phyloP scores from a whole-genome alignment of 2,113 vertebrate species.

The Gopherus flavomarginatus region DNA sequence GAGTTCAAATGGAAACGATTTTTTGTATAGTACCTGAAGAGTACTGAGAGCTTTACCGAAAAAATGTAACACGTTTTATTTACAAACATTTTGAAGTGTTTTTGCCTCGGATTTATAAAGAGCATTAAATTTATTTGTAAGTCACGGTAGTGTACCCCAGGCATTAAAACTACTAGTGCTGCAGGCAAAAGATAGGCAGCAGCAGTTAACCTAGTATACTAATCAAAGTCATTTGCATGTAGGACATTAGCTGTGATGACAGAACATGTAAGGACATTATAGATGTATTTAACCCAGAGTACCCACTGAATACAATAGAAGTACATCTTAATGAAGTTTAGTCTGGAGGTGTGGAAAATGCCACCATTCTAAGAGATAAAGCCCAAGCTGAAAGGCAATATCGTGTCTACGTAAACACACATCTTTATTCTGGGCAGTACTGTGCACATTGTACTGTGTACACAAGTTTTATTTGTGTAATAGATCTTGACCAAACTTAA shows the following conservation, averaged over 20 bases:
- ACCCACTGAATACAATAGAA: not conserved
- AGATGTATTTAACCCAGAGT: not conserved
- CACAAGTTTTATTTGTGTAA: slow-evolving; percentile 33
- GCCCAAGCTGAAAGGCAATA: not conserved
- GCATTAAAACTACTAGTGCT: not conserved
- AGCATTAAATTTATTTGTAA: not conserved
- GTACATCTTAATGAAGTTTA: not conserved
- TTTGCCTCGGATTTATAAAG: not conserved
- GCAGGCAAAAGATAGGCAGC: not conserved
- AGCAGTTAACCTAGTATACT: not conserved
- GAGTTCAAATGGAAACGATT: not conserved
- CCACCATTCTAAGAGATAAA: not conserved
- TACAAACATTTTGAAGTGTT: not conserved
- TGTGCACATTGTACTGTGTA: slow-evolving; percentile 20
- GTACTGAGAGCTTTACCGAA: not conserved
- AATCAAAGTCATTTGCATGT: not conserved
- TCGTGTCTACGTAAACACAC: not conserved
- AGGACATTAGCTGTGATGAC: not conserved
- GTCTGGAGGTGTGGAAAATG: not conserved
- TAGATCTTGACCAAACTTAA: slow-evolving; percentile 34
- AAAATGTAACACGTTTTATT: not conserved
- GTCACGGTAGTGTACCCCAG: not conserved
- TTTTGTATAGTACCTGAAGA: not conserved
- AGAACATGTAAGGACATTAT: not conserved
- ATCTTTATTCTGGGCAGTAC: slow-evolving; percentile 10